phyloP scores from a whole-genome alignment of 2,113 vertebrate species.

The Australoheros scitulus region DNA sequence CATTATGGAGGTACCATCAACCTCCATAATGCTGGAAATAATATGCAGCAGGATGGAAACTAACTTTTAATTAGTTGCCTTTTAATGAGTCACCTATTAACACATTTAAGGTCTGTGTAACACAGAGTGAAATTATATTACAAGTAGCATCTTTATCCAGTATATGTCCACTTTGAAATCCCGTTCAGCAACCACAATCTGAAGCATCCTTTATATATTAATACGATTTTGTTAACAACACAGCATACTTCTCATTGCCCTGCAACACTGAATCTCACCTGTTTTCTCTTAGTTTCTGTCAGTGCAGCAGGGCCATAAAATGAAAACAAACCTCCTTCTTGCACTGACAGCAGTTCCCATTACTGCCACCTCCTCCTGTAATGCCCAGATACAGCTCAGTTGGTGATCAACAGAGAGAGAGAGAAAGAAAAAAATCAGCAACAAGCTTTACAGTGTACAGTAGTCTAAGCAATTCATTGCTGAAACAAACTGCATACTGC shows the following conservation, averaged over 20 bases:
- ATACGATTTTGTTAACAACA: not conserved
- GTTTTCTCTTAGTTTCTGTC: slow-evolving; percentile 81
- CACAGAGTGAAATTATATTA: not conserved
- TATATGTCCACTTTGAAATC: not conserved
- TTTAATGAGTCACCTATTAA: not conserved
- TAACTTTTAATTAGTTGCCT: slow-evolving; percentile 16
- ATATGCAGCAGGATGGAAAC: slow-evolving; percentile 7
- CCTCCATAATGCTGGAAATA: not conserved
- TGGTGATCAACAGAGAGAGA: slow-evolving; percentile 24
- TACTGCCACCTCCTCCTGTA: slow-evolving; percentile 70
- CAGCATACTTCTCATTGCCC: not conserved
- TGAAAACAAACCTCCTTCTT: slow-evolving; percentile 81
- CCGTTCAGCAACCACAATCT: not conserved
- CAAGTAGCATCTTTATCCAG: not conserved
- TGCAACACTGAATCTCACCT: slow-evolving; percentile 74
- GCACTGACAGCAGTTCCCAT: slow-evolving; percentile 84
- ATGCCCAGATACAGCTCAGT: slow-evolving; percentile 32
- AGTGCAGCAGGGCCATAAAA: slow-evolving; percentile 82
- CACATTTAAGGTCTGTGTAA: not conserved
- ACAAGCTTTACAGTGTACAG: slow-evolving; percentile 1
- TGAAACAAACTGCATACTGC: slow-evolving; percentile 34
- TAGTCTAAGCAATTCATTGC: slow-evolving; percentile 5
- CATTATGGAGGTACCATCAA: slow-evolving; percentile 27
- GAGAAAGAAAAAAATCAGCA: slow-evolving; percentile 7
- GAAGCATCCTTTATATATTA: not conserved